Evolutionary conservation across 2,888 invertebrate genomes (phyloP).

Genomic region (Zonitis immaculata): DNA sequence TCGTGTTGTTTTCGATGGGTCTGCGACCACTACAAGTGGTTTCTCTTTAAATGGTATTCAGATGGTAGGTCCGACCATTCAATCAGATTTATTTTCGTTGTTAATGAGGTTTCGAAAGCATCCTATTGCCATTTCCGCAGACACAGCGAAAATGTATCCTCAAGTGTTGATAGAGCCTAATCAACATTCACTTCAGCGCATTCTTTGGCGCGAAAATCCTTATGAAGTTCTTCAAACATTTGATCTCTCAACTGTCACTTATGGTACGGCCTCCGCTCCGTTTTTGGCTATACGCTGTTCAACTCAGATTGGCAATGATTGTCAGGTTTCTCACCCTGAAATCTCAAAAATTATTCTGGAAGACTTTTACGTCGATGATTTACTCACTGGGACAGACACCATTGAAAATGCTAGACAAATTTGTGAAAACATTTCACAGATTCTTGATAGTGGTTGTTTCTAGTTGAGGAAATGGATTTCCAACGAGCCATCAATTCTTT

Average conservation of each 20-base stretch:
- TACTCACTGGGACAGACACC: constrained; percentile 10
- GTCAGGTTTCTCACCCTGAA: no score
- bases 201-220: constrained; percentile 14
- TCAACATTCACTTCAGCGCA: constrained; percentile 16
- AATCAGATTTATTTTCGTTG: constrained; percentile 18
- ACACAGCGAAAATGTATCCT: constrained; percentile 24
- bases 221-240: constrained; percentile 8
- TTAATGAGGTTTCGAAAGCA: constrained; percentile 14
- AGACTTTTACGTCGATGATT: constrained; percentile 20
- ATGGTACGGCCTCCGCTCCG: constrained; percentile 19
- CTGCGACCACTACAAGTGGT: constrained; percentile 7
- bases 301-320: no score
- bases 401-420: constrained; percentile 3
- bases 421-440: constrained; percentile 1
- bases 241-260: constrained; percentile 17
- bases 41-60: constrained; percentile 14
- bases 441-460: constrained; percentile 8
- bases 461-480: constrained; percentile 8
- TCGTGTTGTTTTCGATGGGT: constrained; percentile 18
- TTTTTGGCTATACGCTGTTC: constrained; percentile 21
- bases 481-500: no score
- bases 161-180: constrained; percentile 13
- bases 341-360: no score
- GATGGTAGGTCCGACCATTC: constrained; percentile 12
- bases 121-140: constrained; percentile 17